Evolutionary conservation across 37 sponge, comb jelly and placozoan species (phyloP), one percentile per base, ranked within the genome.

Genomic region (Crambe crambe): DNA sequence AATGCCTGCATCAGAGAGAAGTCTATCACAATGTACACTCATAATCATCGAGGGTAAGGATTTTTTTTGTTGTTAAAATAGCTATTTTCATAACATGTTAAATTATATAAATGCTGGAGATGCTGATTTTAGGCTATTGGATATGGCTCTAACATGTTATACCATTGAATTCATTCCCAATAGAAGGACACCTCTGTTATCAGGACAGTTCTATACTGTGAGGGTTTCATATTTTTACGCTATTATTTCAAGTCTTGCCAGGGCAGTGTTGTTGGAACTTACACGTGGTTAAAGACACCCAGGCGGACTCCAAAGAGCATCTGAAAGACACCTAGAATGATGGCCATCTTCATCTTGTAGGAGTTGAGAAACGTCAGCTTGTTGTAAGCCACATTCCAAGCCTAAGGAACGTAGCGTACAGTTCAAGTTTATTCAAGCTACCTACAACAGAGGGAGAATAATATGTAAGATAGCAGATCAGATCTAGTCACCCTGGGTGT

Each of bases 311-410:
- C 99, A 84, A 98, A 98, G 34, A 88, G 64, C 99, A 98, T 98
- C 63, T 98, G 99, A 0, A 18, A 20, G 2, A 98, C 76, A 3
- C 99, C 99, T 1, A 98, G 78, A 39, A 94, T 85, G 36, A 98
- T 57, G 23, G 99, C 93, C 90, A 96, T 82, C 85, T 98, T 98
- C 99, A 98, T 98, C 80, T 98, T 98, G 90, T 89, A 96, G 31
- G 96, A 89, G 84, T 98, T 98, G 70, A 80, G 80, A 69, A 86
- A 93, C 25, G 92, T 37, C 42, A 98, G 89, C 81, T 92, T 91
- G 83, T 98, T 98, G 17, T 79, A 79, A 2, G 99, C 78, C 43
- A 93, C 47, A 43, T 91, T 89, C 99, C 99, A 98, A 36, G 94
- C 88, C 97, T 96, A 71, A 25, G 44, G 42, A 21, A 63, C 63